These are phyloP conservation scores for Barypeithes pellucidus DNA, from an alignment of 2,888 invertebrate genomes.

Conservation along the genomic window DNA sequence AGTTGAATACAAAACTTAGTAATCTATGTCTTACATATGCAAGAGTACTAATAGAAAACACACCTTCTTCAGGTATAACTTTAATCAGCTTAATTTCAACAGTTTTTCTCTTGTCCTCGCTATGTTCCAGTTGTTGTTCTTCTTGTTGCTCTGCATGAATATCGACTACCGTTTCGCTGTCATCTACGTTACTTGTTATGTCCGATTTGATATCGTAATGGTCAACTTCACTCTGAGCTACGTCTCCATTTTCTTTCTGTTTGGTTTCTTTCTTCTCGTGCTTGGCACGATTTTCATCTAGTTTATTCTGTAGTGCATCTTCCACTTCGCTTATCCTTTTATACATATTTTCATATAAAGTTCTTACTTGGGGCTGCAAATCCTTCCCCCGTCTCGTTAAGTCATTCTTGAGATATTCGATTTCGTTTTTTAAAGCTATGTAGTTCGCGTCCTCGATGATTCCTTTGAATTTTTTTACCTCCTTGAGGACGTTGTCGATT, in stretches of 20 bases:
- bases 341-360: constrained; percentile 55
- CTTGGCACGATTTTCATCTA: constrained; percentile 56
- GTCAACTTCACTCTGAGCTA: constrained; percentile 23
- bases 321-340: constrained; percentile 56
- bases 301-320: constrained; percentile 54
- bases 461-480: constrained; percentile 60
- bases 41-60: constrained; percentile 30
- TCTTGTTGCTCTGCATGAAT: constrained; percentile 37
- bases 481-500: constrained; percentile 55
- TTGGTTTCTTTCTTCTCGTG: constrained; percentile 45
- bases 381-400: constrained; percentile 53
- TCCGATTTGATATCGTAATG: constrained; percentile 35
- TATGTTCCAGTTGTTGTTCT: constrained; percentile 33
- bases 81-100: constrained; percentile 59
- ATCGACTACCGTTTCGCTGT: constrained; percentile 41
- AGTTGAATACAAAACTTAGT: constrained; percentile 6
- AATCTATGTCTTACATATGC: constrained; percentile 13
- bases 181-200: constrained; percentile 6
- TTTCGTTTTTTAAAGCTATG: constrained; percentile 51
- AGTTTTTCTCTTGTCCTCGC: constrained; percentile 53
- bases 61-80: constrained; percentile 47
- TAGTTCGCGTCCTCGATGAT: constrained; percentile 55
- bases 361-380: constrained; percentile 59
- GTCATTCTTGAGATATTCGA: constrained; percentile 56
- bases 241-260: constrained; percentile 44